These are phyloP conservation scores for Meleagris gallopavo DNA, from an alignment of 2,113 vertebrate species.

Conservation along the genomic window DNA sequence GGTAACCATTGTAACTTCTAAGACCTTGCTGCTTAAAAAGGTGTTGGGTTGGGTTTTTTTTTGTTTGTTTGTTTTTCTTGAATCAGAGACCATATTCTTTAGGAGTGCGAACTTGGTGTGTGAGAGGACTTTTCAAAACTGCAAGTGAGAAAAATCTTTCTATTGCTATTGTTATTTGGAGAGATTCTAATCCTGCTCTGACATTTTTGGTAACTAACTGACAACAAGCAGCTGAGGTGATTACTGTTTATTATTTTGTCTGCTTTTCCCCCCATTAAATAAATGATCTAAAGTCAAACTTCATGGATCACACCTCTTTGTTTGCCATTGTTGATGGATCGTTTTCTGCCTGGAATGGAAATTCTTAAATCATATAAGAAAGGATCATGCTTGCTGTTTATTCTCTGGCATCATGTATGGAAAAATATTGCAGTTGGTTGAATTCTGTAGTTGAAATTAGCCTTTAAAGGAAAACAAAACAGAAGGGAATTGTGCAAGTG, in stretches of 20 bases:
- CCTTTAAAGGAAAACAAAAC: conserved; percentile 81
- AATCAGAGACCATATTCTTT: not conserved
- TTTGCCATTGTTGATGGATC: conserved; percentile 72
- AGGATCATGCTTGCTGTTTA: conserved; percentile 70
- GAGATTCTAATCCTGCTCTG: not conserved
- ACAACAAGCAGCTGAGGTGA: conserved; percentile 2
- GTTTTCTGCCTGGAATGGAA: conserved; percentile 80
- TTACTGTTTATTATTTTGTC: conserved; percentile 40
- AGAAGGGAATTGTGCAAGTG: conserved; percentile 74
- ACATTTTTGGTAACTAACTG: conserved; percentile 27
- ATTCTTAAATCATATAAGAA: conserved; percentile 83
- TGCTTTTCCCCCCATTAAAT: conserved; percentile 48
- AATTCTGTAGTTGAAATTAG: conserved; percentile 78
- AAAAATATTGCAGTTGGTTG: conserved; percentile 79
- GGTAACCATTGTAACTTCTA: not conserved
- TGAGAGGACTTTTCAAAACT: not conserved
- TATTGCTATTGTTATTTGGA: not conserved
- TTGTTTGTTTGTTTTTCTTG: no score
- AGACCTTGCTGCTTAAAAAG: not conserved
- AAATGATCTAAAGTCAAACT: conserved; percentile 58
- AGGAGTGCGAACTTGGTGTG: not conserved
- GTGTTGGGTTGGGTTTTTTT: not conserved
- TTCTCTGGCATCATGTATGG: conserved; percentile 82
- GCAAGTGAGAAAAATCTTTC: conserved; percentile 12
- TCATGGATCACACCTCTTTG: conserved; percentile 70